Percentiles rank a stretch among this genome's conserved stretches.
phyloP scores from a whole-genome alignment of 2,888 invertebrate species.

The Argynnis bischoffii region DNA sequence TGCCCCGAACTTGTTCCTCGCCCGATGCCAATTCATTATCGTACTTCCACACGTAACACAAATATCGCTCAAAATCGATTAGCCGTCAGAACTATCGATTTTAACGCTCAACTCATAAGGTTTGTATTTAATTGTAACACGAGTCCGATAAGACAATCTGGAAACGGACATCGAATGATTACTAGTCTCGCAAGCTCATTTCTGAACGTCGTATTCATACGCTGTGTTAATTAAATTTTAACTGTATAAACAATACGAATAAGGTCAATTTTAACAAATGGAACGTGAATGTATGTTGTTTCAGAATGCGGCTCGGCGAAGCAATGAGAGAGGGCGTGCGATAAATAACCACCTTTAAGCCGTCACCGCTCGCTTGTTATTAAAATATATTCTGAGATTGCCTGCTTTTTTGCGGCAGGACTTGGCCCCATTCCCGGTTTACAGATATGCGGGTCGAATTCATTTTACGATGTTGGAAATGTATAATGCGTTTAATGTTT shows the following conservation, averaged over 20 bases:
- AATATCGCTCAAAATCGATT: constrained; percentile 53
- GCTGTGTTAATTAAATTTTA: constrained; percentile 52
- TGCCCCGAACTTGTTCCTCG: constrained; percentile 70
- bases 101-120: constrained; percentile 40
- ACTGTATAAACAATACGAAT: constrained; percentile 51
- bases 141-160: constrained; percentile 67
- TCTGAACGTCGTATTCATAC: constrained; percentile 65
- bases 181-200: constrained; percentile 69
- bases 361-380: constrained; percentile 75
- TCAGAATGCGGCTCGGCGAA: constrained; percentile 62
- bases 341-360: constrained; percentile 82
- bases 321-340: constrained; percentile 82
- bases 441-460: constrained; percentile 57
- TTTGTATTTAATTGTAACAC: constrained; percentile 44
- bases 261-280: constrained; percentile 57
- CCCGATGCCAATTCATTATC: constrained; percentile 77
- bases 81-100: constrained; percentile 41
- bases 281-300: constrained; percentile 62
- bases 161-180: constrained; percentile 77
- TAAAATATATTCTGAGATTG: constrained; percentile 79
- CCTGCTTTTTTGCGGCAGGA: constrained; percentile 68
- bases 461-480: constrained; percentile 43
- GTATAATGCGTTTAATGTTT: constrained; percentile 37
- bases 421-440: constrained; percentile 55
- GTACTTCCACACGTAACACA: constrained; percentile 67